Evolutionary conservation across 2,113 vertebrate genomes (phyloP).

Genomic region (Centropus unirufus): DNA sequence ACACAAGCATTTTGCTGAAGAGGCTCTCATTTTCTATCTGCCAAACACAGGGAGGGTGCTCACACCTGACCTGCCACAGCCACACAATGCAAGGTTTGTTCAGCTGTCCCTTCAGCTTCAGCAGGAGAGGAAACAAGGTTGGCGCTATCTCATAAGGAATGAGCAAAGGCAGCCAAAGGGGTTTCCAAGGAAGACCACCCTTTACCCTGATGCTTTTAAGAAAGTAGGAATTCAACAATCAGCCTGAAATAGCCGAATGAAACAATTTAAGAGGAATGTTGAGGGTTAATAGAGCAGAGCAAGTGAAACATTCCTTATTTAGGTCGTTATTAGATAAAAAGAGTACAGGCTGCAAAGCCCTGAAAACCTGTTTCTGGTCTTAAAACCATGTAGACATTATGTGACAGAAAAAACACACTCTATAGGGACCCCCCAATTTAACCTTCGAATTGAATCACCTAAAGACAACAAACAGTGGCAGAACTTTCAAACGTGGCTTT

Average conservation of each 20-base stretch:
- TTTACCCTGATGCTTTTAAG: rapidly evolving
- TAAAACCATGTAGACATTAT: not conserved
- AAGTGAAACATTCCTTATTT: not conserved
- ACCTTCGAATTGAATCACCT: not conserved
- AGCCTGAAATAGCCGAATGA: not conserved
- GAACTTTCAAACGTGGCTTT: not conserved
- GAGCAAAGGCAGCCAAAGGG: not conserved
- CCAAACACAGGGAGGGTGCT: not conserved
- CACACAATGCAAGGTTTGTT: not conserved
- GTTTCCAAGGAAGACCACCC: not conserved
- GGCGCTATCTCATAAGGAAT: not conserved
- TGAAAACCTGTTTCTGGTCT: not conserved
- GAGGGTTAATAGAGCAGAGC: not conserved
- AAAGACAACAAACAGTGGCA: not conserved
- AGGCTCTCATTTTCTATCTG: not conserved
- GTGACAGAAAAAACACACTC: not conserved
- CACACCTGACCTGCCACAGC: not conserved
- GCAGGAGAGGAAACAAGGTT: not conserved
- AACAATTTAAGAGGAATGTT: not conserved
- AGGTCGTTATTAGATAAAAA: not conserved
- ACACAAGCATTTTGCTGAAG: not conserved
- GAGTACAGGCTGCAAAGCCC: not conserved
- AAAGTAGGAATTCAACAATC: not conserved
- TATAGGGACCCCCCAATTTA: not conserved
- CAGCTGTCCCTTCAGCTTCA: not conserved